A percentile compares a stretch with the other conserved stretches of the same genome.
Conservation (phyloP, 2,113 vertebrate species). For the Castor canadensis region DNA sequence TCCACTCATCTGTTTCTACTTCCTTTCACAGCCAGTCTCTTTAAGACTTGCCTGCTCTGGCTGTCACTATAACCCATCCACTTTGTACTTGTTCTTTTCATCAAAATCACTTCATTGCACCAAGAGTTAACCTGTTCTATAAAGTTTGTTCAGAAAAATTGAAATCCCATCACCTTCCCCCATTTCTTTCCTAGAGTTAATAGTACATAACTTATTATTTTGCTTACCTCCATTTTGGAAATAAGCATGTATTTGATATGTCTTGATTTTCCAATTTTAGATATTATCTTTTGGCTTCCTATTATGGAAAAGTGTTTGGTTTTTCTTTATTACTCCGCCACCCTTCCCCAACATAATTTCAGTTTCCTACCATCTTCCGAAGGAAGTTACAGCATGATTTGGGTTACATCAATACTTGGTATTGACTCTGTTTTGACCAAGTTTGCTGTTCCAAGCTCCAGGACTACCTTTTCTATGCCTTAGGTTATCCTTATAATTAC, state of each 20-base stretch:
- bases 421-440: constrained; percentile 14
- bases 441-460: not conserved
- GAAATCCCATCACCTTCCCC: not conserved
- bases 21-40: not conserved
- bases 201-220: not conserved
- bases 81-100: constrained; percentile 35
- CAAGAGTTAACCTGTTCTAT: not conserved
- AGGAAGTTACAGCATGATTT: not conserved
- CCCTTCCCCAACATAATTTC: not conserved
- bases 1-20: not conserved
- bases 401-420: not conserved
- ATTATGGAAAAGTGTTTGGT: not conserved
- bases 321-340: not conserved
- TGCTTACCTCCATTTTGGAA: not conserved
- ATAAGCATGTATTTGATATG: not conserved
- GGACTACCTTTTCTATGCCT: not conserved
- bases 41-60: not conserved
- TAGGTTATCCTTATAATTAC: not conserved
- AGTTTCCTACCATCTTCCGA: not conserved
- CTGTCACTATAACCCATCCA: not conserved
- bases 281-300: not conserved
- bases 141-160: not conserved
- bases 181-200: not conserved
- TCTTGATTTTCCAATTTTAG: constrained; percentile 29
- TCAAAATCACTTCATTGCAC: not conserved